Evolutionary conservation across 2,797 vertebrate species (phyloP).

Genomic region (Acridotheres tristis): DNA sequence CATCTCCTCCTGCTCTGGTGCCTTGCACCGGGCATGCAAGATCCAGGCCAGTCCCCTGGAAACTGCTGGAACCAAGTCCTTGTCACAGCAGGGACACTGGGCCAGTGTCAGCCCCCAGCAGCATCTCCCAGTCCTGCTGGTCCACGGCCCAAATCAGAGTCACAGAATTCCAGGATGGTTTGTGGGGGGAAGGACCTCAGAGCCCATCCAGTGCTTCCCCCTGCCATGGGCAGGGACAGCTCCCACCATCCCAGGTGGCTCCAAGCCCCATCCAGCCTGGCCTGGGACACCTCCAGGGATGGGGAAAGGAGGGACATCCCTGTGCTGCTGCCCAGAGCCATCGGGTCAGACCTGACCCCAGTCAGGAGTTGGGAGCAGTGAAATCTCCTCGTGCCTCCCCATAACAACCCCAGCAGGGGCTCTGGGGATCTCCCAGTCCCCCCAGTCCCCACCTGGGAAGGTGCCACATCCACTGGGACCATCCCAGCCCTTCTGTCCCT

Average conservation of each 20-base stretch:
- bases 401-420: accelerated
- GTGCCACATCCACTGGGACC: not conserved
- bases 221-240: not conserved
- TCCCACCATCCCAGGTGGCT: not conserved
- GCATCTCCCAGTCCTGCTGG: not conserved
- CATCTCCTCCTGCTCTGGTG: not conserved
- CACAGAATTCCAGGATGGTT: not conserved
- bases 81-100: not conserved
- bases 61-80: not conserved
- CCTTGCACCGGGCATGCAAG: not conserved
- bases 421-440: not conserved
- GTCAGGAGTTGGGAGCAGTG: not conserved
- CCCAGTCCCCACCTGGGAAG: not conserved
- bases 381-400: accelerated
- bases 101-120: not conserved
- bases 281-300: not conserved
- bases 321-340: not conserved
- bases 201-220: not conserved
- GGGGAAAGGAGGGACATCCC: not conserved
- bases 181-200: not conserved
- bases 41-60: not conserved
- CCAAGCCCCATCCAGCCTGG: accelerated
- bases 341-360: accelerated
- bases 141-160: not conserved
- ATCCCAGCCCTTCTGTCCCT: not conserved